phyloP scores from a whole-genome alignment of 2,113 vertebrate genomes.

The Dicrurus megarhynchus region DNA sequence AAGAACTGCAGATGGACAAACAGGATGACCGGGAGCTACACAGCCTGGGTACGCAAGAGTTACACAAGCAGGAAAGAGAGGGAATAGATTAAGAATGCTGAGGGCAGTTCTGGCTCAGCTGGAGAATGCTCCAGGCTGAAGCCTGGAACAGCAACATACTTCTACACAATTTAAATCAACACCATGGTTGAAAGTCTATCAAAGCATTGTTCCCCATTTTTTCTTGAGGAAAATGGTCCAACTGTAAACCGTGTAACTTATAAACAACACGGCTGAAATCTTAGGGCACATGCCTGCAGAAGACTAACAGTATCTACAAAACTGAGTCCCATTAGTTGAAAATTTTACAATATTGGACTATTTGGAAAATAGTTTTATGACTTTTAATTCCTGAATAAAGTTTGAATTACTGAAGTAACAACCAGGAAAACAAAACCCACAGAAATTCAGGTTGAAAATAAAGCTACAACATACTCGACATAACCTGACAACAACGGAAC shows the following conservation, averaged over 20 bases:
- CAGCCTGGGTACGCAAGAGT: fast-evolving
- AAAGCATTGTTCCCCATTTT: neutral
- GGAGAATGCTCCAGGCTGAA: neutral
- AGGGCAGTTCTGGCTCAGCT: neutral
- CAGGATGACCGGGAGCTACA: fast-evolving
- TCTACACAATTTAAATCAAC: neutral
- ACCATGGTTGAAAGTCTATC: neutral
- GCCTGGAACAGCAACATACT: neutral
- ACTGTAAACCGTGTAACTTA: neutral
- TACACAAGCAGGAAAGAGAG: neutral
- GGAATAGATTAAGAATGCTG: neutral
- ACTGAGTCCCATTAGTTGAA: neutral
- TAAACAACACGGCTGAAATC: neutral
- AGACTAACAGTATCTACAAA: neutral
- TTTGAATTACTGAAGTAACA: neutral
- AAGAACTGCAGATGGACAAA: neutral
- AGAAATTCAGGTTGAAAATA: neutral
- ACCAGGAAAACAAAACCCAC: fast-evolving
- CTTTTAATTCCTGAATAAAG: neutral
- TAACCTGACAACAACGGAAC: neutral
- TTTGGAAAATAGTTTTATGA: neutral
- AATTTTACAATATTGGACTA: neutral
- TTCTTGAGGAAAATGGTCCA: neutral
- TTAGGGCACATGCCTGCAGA: neutral
- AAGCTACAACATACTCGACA: neutral